phyloP scores from a whole-genome alignment of 2,888 invertebrate genomes.

The Leptura quadrifasciata region DNA sequence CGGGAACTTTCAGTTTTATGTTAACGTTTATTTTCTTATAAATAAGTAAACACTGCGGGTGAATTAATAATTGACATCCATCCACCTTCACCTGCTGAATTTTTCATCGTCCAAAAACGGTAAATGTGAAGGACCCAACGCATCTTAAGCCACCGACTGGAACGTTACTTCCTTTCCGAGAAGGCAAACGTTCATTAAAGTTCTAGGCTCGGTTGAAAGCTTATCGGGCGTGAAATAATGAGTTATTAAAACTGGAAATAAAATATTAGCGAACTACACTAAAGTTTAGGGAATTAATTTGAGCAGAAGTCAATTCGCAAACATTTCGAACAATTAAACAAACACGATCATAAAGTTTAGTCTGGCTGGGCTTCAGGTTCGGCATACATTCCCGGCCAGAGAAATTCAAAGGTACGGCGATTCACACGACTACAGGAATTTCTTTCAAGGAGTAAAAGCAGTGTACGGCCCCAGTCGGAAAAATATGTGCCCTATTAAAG shows the following conservation, averaged over 20 bases:
- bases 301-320: background rate
- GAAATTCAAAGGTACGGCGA: too few species aligned
- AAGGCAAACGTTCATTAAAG: background rate
- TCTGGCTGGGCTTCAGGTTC: background rate
- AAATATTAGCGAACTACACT: background rate
- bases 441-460: too few species aligned
- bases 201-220: background rate
- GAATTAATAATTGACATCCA: conserved; percentile 14
- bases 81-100: conserved; percentile 14
- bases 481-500: too few species aligned
- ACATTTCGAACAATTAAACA: background rate
- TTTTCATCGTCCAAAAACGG: conserved; percentile 3
- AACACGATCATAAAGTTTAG: background rate
- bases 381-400: too few species aligned
- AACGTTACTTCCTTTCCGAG: background rate
- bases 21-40: background rate
- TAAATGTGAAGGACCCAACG: background rate
- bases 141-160: background rate
- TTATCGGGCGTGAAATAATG: background rate
- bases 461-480: too few species aligned
- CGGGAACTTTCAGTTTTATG: background rate
- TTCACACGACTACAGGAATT: too few species aligned
- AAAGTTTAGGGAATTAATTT: background rate
- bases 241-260: background rate
- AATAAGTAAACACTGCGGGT: background rate